Evolutionary conservation across 2,888 invertebrate species (phyloP), one percentile per base, ranked within the genome.

Genomic region (Volucella bombylans): DNA sequence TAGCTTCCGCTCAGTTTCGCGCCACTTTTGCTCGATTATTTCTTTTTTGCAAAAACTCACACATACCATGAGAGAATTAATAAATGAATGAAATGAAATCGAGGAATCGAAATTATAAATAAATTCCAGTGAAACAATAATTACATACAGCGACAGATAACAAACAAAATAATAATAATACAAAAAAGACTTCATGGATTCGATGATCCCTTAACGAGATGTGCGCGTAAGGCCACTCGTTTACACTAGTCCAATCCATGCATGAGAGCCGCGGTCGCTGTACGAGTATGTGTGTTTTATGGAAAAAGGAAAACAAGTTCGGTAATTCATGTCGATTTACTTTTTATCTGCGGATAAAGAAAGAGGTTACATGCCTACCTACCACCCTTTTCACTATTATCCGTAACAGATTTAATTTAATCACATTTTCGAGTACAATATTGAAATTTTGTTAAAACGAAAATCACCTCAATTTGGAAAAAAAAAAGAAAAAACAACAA

Each of bases 351-450:
- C 45, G 49, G 23, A 9, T 11, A 55, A 43, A 9, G 14, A 1
- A 8, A 15, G 23, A 49, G 14, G 3, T 3, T 49, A 41, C 47
- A 18, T 47, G 11, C 18, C 18, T 23, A 38, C 18, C 18, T 23
- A 38, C 54, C 57, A 31, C 31, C 41, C 52, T 6, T 38, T 12
- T n/a, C 50, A 55, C 45, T 23, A 49, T 74, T 49, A 59, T 45
- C 72, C 76, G 52, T 81, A 76, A 81, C 76, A 85, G 80, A 81
- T 85, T 85, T 85, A 85, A 85, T 85, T 85, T 81, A 77, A 85
- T 85, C 80, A 85, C 76, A 77, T 81, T 81, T 77, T 67, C 76
- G 72, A 80, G 59, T 57, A 39, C 81, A 81, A 72, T 85, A 81
- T 85, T 81, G 74, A 74, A 74, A 47, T 74, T 74, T 68, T 18